Base-by-base conservation (phyloP, 1,140 invertebrate species). In the Gryon sp. region DNA sequence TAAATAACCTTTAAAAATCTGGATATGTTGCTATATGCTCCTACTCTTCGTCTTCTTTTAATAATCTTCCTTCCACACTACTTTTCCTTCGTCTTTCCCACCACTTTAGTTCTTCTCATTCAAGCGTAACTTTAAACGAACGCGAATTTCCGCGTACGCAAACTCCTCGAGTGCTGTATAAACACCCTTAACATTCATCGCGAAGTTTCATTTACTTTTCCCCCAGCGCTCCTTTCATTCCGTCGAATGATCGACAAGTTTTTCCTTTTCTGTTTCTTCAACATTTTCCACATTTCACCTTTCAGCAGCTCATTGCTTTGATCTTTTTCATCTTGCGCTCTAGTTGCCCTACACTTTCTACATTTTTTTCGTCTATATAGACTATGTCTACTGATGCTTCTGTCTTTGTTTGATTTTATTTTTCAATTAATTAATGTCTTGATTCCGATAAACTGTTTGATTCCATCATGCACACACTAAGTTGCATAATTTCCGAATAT, bases 171-270 rank as follows among this genome's bases (percentile, higher is more conserved):
- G 26, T 65, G 43, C 45, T 65, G 43, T 52, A 55, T 65, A 74
- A 65, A 74, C 38, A 66, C 45, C 32, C 24, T 66, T 66, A 60
- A 74, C 60, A 73, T 63, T 72, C 69, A 72, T 62, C 40, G 55
- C 48, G 26, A 40, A 57, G 48, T 63, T 73, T 73, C 69, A 63
- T 73, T 73, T 73, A 63, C 68, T 48, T 57, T 73, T 73, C 26
- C 38, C 15, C 8, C 18, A 9, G 1, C 26, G 8, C 22, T 2
- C 45, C 53, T 43, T 70, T 60, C 45, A 60, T 53, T 70, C 28
- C 55, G 38, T 60, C 55, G 48, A 55, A 40, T 55, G 40, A 48
- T 59, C 41, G 28, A 2, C 34, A n/a, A 9, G 40, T 32, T 38
- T 60, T n/a, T 45, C 15, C 34, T 2, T 46, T 72, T 59, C 72